A percentile compares a stretch with the other conserved stretches of the same genome.
These are phyloP conservation scores for Syrphus vitripennis DNA, from an alignment of 2,888 invertebrate genomes.

Conservation along the genomic window DNA sequence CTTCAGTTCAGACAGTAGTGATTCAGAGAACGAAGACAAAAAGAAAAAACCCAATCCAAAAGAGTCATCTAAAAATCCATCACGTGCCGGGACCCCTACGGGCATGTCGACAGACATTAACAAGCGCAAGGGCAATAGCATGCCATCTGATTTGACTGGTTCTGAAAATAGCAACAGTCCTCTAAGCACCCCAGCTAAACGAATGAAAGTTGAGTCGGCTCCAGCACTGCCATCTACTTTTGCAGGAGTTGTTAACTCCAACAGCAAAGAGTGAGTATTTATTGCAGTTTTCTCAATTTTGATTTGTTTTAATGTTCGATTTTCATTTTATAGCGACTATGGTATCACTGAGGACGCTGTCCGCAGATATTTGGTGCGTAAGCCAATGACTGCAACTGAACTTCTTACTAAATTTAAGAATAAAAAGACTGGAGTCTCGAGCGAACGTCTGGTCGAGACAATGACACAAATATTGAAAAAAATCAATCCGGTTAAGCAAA, in stretches of 20 bases:
- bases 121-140: conserved; percentile 79
- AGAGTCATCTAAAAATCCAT: conserved; percentile 80
- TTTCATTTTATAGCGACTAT: conserved; percentile 86
- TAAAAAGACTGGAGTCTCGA: conserved; percentile 94
- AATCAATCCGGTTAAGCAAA: conserved; percentile 96
- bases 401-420: conserved; percentile 97
- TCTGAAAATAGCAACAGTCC: conserved; percentile 81
- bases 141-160: conserved; percentile 80
- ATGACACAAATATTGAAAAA: conserved; percentile 97
- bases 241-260: conserved; percentile 78
- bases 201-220: conserved; percentile 77
- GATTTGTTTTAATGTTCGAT: background rate
- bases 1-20: conserved; percentile 87
- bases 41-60: conserved; percentile 82
- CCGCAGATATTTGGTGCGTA: conserved; percentile 95
- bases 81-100: conserved; percentile 81
- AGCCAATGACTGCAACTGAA: conserved; percentile 99
- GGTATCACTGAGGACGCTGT: conserved; percentile 97
- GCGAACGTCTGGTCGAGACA: conserved; percentile 94
- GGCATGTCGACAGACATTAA: conserved; percentile 73
- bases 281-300: background rate
- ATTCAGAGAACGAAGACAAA: conserved; percentile 86
- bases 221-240: conserved; percentile 79
- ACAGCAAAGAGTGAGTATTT: conserved; percentile 78
- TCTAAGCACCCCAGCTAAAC: conserved; percentile 79